Percentiles rank a stretch among this genome's conserved stretches.
Conservation (phyloP, 2,797 vertebrate genomes). For the Phrynocephalus vlangalii region DNA sequence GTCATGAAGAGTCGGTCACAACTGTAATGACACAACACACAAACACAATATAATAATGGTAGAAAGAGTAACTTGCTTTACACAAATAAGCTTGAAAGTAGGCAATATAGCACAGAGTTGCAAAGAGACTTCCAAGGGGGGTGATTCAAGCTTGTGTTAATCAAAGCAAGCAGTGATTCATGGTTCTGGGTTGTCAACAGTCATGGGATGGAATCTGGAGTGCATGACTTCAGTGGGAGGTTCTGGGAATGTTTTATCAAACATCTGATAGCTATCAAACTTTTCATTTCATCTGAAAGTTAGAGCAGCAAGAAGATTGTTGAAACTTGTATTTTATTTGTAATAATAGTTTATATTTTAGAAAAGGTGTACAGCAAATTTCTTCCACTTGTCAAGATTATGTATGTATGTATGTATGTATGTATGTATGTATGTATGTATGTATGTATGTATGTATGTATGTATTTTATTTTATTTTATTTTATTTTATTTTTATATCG, state of each 20-base stretch:
- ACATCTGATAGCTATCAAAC: constrained; percentile 38
- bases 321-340: constrained; percentile 29
- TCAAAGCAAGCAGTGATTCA: constrained; percentile 28
- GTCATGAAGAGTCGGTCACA: no score
- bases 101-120: background rate
- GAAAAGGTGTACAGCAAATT: constrained; percentile 29
- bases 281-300: constrained; percentile 53
- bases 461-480: no score
- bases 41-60: no score
- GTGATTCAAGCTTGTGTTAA: constrained; percentile 13
- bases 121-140: constrained; percentile 8
- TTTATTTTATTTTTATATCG: no score
- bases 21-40: no score
- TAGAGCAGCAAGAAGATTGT: constrained; percentile 48
- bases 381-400: constrained; percentile 35
- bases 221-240: constrained; percentile 44
- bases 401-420: background rate
- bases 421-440: no score
- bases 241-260: constrained; percentile 41
- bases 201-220: background rate
- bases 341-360: constrained; percentile 4
- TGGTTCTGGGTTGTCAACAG: background rate
- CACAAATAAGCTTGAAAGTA: background rate
- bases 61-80: constrained; percentile 21
- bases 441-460: no score